These are phyloP conservation scores for Campylorhamphus procurvoides DNA, from an alignment of 2,113 vertebrate species.

Conservation along the genomic window DNA sequence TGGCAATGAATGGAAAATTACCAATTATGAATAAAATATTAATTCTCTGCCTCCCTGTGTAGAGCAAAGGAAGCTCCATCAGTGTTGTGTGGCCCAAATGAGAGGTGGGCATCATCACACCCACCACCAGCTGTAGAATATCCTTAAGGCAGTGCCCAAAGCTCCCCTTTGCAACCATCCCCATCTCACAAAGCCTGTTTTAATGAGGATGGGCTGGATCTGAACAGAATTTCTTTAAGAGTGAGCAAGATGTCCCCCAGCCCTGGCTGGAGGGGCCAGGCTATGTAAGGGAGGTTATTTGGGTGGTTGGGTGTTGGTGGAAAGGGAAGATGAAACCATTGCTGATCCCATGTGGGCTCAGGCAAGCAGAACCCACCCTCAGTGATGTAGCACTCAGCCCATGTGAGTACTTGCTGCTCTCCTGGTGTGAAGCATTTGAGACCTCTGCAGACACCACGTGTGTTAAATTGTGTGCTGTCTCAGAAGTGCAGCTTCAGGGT, in stretches of 20 bases:
- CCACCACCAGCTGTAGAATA: not conserved
- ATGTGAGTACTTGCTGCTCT: not conserved
- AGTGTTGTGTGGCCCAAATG: not conserved
- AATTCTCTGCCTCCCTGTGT: accelerated
- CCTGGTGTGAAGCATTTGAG: not conserved
- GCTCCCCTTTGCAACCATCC: not conserved
- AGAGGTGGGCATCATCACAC: not conserved
- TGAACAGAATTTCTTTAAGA: not conserved
- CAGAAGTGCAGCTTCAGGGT: not conserved
- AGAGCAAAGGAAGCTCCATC: not conserved
- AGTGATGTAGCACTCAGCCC: not conserved
- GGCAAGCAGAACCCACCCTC: not conserved
- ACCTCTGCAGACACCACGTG: not conserved
- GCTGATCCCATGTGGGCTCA: not conserved
- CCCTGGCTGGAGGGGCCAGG: not conserved
- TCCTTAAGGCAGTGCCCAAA: not conserved
- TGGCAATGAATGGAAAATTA: not conserved
- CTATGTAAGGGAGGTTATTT: not conserved
- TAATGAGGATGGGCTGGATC: not conserved
- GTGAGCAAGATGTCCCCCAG: not conserved
- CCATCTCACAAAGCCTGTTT: not conserved
- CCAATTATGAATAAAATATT: not conserved
- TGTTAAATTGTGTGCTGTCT: not conserved
- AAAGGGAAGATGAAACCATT: not conserved
- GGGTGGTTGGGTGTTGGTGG: not conserved